These are phyloP conservation scores for Erythrocercus mccallii DNA, from an alignment of 2,113 vertebrate species.

Conservation along the genomic window DNA sequence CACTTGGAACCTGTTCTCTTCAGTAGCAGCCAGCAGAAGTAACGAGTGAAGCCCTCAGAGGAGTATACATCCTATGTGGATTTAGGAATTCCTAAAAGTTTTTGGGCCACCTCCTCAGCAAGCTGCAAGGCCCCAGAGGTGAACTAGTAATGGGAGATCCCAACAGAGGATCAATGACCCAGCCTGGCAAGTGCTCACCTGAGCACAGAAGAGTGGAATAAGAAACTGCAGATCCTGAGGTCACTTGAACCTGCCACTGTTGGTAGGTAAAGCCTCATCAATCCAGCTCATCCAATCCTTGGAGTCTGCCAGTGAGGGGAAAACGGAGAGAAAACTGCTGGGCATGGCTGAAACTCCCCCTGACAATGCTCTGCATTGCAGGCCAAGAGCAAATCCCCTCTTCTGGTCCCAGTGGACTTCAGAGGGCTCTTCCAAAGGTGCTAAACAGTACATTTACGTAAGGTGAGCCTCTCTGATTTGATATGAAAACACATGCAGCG, in stretches of 20 bases:
- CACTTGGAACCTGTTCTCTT: not conserved
- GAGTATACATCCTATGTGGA: accelerated
- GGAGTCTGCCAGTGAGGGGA: accelerated
- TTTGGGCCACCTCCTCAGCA: not conserved
- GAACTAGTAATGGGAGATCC: not conserved
- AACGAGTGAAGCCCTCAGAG: not conserved
- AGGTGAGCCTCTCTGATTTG: not conserved
- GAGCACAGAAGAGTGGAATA: not conserved
- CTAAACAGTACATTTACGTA: not conserved
- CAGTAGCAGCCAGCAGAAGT: not conserved
- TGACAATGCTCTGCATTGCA: not conserved
- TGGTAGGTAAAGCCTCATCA: not conserved
- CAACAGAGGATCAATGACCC: not conserved
- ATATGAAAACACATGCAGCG: not conserved
- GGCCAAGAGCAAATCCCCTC: not conserved
- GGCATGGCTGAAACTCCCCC: not conserved
- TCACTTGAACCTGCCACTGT: not conserved
- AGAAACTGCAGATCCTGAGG: not conserved
- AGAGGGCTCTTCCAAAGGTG: not conserved
- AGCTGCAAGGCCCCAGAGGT: not conserved
- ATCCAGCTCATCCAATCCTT: not conserved
- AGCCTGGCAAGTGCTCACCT: not conserved
- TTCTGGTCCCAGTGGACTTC: not conserved
- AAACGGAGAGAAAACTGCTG: not conserved
- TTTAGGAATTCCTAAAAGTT: not conserved